Percentiles rank a stretch among this genome's conserved stretches.
phyloP scores from a whole-genome alignment of 2,888 invertebrate species.

The Folsomia manolachei region DNA sequence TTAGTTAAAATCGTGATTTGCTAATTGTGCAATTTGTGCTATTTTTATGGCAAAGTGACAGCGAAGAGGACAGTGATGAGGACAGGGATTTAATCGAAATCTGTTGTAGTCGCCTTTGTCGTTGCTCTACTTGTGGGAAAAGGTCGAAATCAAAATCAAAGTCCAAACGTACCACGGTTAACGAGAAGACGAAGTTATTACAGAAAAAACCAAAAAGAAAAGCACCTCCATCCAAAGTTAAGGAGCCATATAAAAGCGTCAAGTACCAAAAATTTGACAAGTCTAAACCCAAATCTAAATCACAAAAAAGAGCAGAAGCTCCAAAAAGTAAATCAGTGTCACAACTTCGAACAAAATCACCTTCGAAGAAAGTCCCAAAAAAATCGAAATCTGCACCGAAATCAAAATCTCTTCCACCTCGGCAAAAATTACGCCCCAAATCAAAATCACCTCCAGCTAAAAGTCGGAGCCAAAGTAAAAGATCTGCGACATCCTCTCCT shows the following conservation, averaged over 20 bases:
- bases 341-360: not conserved
- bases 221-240: not conserved
- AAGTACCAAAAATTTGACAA: not conserved
- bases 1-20: not conserved
- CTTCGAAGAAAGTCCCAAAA: not conserved
- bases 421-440: not conserved
- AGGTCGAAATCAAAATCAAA: not conserved
- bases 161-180: not conserved
- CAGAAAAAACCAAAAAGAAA: not conserved
- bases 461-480: not conserved
- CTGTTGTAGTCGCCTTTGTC: not conserved
- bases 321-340: not conserved
- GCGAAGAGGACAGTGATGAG: slow-evolving; percentile 17
- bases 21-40: not conserved
- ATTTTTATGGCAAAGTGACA: slow-evolving; percentile 9
- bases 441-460: not conserved
- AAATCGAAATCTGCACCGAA: not conserved
- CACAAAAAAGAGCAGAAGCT: not conserved
- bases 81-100: slow-evolving; percentile 1
- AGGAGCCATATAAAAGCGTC: not conserved
- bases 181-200: not conserved
- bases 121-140: not conserved
- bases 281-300: not conserved
- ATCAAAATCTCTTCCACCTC: not conserved
- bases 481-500: not conserved